Percentiles rank a stretch among this genome's conserved stretches.
Conservation (phyloP, 2,888 invertebrate species). For the Polyploca ridens region DNA sequence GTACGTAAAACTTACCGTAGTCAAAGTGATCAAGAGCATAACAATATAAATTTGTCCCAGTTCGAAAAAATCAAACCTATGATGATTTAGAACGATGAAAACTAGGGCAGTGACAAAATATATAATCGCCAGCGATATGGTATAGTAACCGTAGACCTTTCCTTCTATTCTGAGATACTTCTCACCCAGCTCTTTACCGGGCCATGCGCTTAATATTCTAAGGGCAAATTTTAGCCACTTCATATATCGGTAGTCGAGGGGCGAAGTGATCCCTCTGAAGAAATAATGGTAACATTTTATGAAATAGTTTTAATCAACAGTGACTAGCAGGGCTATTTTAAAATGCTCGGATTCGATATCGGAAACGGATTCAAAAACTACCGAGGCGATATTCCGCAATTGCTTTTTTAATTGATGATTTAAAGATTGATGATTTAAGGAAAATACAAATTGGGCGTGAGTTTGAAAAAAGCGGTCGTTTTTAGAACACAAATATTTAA, state of each 20-base stretch:
- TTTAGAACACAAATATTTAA: too few species aligned
- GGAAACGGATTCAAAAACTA: too few species aligned
- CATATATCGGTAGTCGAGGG: conserved; percentile 1
- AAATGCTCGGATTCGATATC: too few species aligned
- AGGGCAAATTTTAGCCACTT: not conserved
- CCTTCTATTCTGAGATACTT: not conserved
- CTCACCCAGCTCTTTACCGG: not conserved
- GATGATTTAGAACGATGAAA: not conserved
- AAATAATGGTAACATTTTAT: not conserved
- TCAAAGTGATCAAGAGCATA: not conserved
- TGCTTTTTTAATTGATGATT: too few species aligned
- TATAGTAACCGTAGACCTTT: not conserved
- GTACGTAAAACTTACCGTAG: not conserved
- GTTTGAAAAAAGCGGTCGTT: too few species aligned
- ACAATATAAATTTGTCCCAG: conserved; percentile 5
- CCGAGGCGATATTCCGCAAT: too few species aligned
- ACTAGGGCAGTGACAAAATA: not conserved
- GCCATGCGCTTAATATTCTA: not conserved
- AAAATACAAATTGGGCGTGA: too few species aligned
- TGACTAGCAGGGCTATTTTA: too few species aligned
- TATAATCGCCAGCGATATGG: not conserved
- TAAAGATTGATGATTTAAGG: too few species aligned
- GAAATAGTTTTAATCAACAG: too few species aligned
- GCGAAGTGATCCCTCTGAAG: conserved; percentile 9
- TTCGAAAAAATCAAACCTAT: not conserved